Evolutionary conservation across 2,797 vertebrate genomes (phyloP), one percentile per base, ranked within the genome.

Genomic region (Poliocrania exsul): DNA sequence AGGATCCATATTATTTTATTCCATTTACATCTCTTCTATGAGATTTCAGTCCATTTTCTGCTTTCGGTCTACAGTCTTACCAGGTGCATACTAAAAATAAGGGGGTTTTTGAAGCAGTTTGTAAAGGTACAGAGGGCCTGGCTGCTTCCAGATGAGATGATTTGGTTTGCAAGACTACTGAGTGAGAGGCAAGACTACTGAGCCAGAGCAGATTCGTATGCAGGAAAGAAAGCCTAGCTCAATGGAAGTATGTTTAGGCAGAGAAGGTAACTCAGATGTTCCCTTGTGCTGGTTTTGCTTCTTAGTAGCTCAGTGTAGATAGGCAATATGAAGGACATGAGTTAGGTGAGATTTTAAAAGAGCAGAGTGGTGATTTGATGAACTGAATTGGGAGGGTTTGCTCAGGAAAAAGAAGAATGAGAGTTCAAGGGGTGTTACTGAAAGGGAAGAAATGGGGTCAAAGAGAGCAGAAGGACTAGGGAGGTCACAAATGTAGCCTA

Each of bases 401-500:
- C 38, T 86, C 17, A 44, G 51, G 46, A 86, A 69, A 81, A 91
- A 56, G 47, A 73, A 70, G 44, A 89, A 49, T 26, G 40, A 88
- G 62, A 15, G n/a, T 90, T 95, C 33, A 69, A 81, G 85, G 54
- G 28, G 35, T 31, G 51, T 95, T 71, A 84, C 51, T 84, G 77
- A 47, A 60, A 25, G 46, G 42, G 50, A 88, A 83, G 56, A 84
- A 51, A 53, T 73, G 56, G 60, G 15, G 21, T 86, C 78, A 51
- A 86, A 81, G 37, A 51, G 83, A 93, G 60, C 54, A 88, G 71
- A 83, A 92, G 49, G 62, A 64, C 77, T 72, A 23, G 25, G 50
- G 37, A 84, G 56, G 78, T 88, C 93, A 90, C 56, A 88, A 60
- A 93, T 84, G 78, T 60, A 91, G 58, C 83, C 70, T 85, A 71